Evolutionary conservation across 2,113 vertebrate genomes (phyloP).

Genomic region (Cyanoramphus novaezelandiae): DNA sequence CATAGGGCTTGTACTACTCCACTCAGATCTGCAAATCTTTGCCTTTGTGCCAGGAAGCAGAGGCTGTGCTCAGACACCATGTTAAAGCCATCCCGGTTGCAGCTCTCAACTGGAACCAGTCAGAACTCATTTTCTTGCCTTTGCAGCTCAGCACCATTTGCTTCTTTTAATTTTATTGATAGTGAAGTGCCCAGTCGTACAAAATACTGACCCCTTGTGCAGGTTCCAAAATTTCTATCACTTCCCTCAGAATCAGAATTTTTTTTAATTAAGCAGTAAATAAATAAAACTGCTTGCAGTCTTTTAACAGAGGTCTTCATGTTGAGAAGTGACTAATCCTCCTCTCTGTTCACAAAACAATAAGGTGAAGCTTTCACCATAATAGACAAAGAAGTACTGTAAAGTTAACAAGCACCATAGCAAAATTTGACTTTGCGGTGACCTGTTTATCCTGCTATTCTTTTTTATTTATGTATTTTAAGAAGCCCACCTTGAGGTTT

Average conservation of each 20-base stretch:
- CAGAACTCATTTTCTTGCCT: background rate
- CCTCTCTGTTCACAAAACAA: background rate
- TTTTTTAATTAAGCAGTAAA: background rate
- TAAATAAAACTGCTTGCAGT: background rate
- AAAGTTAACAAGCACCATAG: background rate
- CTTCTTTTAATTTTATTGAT: background rate
- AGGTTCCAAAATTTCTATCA: background rate
- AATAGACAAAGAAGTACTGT: background rate
- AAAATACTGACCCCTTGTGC: background rate
- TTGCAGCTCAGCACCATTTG: background rate
- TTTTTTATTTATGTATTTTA: constrained; percentile 11
- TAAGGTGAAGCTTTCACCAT: background rate
- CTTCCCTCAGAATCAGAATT: background rate
- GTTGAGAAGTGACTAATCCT: background rate
- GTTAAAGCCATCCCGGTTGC: background rate
- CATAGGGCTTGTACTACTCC: background rate
- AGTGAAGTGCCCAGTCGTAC: background rate
- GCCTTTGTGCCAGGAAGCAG: background rate
- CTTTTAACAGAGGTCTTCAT: background rate
- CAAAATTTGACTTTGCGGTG: constrained; percentile 8
- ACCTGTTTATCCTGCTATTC: background rate
- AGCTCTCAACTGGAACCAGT: background rate
- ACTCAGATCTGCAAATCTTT: background rate
- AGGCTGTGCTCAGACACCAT: background rate
- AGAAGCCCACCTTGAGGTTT: background rate